Percentiles rank a stretch among this genome's conserved stretches.
phyloP scores from a whole-genome alignment of 2,888 invertebrate genomes.

The Zygogramma bicolorata region DNA sequence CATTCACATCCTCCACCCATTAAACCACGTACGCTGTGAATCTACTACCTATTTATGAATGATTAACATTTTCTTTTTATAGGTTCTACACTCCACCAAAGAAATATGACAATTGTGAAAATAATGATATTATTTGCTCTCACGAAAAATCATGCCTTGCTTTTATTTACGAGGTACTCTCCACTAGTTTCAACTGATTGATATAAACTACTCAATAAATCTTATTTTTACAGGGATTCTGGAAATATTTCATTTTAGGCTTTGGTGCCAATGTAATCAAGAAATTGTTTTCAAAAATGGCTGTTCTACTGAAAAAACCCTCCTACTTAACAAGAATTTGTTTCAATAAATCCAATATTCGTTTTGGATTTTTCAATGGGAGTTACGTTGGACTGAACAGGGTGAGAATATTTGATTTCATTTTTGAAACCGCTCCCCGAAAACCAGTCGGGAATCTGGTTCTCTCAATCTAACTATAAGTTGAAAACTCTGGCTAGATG shows the following conservation, averaged over 20 bases:
- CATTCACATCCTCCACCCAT: too few relatives aligned
- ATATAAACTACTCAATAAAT: too few relatives aligned
- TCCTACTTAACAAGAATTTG: constrained; percentile 21
- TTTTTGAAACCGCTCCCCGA: too few relatives aligned
- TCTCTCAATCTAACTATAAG: background rate
- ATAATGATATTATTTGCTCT: background rate
- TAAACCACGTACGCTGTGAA: too few relatives aligned
- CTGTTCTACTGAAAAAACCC: constrained; percentile 36
- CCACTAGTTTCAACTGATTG: too few relatives aligned
- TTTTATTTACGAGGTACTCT: constrained; percentile 24
- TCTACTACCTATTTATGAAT: too few relatives aligned
- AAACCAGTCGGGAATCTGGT: too few relatives aligned
- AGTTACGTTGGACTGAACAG: constrained; percentile 52
- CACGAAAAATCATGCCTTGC: constrained; percentile 21
- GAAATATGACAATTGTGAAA: background rate
- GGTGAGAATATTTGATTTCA: constrained; percentile 38
- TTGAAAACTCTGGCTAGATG: background rate
- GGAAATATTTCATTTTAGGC: constrained; percentile 53
- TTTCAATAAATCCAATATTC: constrained; percentile 43
- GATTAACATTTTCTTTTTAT: too few relatives aligned
- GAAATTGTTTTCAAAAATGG: constrained; percentile 42
- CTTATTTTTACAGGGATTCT: constrained; percentile 47
- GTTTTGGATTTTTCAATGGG: constrained; percentile 54
- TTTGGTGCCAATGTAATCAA: constrained; percentile 51
- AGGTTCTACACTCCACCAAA: constrained; percentile 50